phyloP scores from a whole-genome alignment of 1,140 invertebrate species.

The Cyrtorhinus lividipennis region DNA sequence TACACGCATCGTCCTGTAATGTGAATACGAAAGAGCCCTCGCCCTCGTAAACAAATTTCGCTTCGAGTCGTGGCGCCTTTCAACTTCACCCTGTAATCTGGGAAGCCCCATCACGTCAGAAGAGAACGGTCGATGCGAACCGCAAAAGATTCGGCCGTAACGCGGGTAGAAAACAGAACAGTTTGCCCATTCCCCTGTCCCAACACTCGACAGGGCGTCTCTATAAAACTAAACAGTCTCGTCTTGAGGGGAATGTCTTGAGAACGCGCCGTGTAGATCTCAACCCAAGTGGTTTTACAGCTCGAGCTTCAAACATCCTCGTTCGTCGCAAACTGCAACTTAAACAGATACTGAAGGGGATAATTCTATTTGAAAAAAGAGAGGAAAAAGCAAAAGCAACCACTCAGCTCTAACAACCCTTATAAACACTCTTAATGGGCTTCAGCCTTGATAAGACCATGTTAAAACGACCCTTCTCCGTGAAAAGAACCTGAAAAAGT shows the following conservation, averaged over 20 bases:
- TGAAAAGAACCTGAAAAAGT: neutral
- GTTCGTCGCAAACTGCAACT: neutral
- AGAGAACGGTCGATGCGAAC: neutral
- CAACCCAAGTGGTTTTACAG: neutral
- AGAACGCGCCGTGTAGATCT: neutral
- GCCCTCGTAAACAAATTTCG: neutral
- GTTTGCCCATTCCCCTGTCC: neutral
- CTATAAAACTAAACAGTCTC: neutral
- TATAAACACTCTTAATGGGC: neutral
- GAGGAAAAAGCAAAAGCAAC: neutral
- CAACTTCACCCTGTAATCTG: neutral
- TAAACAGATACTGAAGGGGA: neutral
- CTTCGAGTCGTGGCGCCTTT: neutral
- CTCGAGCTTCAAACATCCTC: neutral
- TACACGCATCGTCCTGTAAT: no score
- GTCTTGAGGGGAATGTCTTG: neutral
- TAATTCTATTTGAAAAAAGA: conserved; percentile 2
- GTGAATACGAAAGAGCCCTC: no score
- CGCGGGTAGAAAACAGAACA: neutral
- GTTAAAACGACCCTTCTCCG: neutral
- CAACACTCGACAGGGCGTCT: neutral
- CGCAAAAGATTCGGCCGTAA: neutral
- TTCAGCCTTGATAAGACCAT: neutral
- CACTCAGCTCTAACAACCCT: neutral
- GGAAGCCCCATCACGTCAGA: neutral